Percentiles rank a stretch among this genome's conserved stretches.
These are phyloP conservation scores for Oreochromis spilurus DNA, from an alignment of 2,113 vertebrate genomes.

Conservation along the genomic window DNA sequence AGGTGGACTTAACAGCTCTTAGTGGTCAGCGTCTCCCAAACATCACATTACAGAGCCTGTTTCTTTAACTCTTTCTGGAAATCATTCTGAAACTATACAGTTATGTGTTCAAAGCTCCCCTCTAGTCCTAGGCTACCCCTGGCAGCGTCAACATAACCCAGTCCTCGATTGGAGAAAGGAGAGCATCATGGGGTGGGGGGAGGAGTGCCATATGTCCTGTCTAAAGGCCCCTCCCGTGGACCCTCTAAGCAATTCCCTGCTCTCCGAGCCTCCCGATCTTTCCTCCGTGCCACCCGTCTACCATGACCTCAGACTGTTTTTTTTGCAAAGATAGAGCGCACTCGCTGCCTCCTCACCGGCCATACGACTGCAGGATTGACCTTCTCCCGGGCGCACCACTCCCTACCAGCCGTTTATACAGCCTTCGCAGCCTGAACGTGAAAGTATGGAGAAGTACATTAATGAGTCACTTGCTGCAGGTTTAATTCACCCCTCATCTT, in stretches of 20 bases:
- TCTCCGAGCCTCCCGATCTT: no score
- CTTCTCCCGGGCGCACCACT: background rate
- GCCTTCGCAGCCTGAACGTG: background rate
- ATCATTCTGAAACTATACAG: background rate
- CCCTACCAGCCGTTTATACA: background rate
- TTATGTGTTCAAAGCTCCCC: background rate
- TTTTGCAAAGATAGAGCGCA: background rate
- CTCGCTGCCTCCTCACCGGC: background rate
- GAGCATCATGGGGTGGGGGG: background rate
- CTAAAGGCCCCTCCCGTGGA: no score
- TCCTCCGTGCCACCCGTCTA: no score
- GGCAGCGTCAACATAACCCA: background rate
- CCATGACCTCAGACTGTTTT: background rate
- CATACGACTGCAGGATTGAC: background rate
- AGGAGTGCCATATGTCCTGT: background rate
- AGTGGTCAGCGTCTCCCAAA: background rate
- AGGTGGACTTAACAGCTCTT: background rate
- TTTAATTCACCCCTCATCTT: background rate
- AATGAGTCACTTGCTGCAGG: background rate
- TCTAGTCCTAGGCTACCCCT: background rate
- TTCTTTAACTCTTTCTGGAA: background rate
- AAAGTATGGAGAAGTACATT: background rate
- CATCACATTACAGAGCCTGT: background rate
- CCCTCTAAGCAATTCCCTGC: no score
- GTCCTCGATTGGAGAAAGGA: background rate